Evolutionary conservation across 2,797 vertebrate genomes (phyloP).

Genomic region (Coluber constrictor): DNA sequence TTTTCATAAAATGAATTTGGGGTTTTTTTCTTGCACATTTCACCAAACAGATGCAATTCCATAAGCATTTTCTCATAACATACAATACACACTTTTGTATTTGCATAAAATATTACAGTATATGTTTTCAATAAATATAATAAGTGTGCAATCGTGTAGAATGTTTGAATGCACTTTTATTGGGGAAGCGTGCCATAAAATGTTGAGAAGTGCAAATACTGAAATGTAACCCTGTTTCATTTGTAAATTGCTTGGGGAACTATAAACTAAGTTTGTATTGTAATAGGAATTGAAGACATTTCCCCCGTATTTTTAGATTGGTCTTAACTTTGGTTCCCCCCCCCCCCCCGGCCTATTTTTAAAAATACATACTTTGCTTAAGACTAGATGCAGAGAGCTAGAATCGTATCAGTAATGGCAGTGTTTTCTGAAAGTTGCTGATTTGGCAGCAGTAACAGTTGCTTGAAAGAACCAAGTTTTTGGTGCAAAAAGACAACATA

Average conservation of each 20-base stretch:
- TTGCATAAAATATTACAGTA: neutral
- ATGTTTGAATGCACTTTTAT: neutral
- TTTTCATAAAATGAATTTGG: neutral
- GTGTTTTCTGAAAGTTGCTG: constrained; percentile 5
- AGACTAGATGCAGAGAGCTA: constrained; percentile 11
- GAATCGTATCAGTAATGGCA: neutral
- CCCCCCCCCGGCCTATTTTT: neutral
- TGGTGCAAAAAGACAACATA: neutral
- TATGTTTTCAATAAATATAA: neutral
- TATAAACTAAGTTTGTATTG: neutral
- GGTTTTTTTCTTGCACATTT: neutral
- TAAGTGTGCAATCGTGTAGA: neutral
- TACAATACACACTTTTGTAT: neutral
- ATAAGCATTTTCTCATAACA: neutral
- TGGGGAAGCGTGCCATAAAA: neutral
- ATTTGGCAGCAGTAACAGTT: neutral
- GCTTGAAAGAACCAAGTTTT: neutral
- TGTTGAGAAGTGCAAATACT: neutral
- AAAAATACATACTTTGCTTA: constrained; percentile 21
- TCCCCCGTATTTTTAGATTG: constrained; percentile 50
- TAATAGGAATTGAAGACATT: constrained; percentile 20
- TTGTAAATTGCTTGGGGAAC: neutral
- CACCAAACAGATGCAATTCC: neutral
- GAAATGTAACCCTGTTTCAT: neutral
- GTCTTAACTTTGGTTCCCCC: constrained; percentile 49